Evolutionary conservation across 1,140 invertebrate species (phyloP).

Genomic region (Nephila pilipes): DNA sequence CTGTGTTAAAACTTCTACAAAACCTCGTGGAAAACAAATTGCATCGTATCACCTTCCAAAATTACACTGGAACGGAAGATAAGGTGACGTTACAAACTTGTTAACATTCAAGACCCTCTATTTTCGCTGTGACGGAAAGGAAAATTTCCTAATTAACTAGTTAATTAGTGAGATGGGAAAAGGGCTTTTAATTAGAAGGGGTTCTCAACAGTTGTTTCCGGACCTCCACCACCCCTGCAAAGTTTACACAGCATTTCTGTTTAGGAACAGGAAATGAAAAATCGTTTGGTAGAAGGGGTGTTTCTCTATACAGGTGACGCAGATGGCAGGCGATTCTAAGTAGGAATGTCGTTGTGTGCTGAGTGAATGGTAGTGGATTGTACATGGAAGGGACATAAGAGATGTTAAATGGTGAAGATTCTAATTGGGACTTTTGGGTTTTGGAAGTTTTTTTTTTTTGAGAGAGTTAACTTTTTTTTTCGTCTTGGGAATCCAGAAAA

Average conservation of each 20-base stretch:
- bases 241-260: neutral
- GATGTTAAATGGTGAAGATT: neutral
- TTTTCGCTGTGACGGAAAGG: conserved; percentile 15
- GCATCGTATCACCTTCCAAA: neutral
- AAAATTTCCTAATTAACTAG: conserved; percentile 53
- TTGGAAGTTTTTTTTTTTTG: neutral
- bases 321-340: neutral
- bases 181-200: conserved; percentile 47
- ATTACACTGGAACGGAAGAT: neutral
- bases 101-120: conserved; percentile 40
- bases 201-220: conserved; percentile 38
- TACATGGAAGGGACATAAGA: neutral
- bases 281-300: neutral
- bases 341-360: neutral
- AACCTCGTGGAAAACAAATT: neutral
- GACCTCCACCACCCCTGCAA: neutral
- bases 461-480: no score
- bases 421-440: conserved; percentile 1
- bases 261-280: conserved; percentile 12
- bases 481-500: no score
- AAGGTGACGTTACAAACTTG: conserved; percentile 43
- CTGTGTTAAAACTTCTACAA: neutral
- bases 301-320: neutral
- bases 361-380: neutral
- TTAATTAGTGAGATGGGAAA: conserved; percentile 33